Conservation (phyloP, 92 coral and sea anemone species). For the Bergia puertoricense region DNA sequence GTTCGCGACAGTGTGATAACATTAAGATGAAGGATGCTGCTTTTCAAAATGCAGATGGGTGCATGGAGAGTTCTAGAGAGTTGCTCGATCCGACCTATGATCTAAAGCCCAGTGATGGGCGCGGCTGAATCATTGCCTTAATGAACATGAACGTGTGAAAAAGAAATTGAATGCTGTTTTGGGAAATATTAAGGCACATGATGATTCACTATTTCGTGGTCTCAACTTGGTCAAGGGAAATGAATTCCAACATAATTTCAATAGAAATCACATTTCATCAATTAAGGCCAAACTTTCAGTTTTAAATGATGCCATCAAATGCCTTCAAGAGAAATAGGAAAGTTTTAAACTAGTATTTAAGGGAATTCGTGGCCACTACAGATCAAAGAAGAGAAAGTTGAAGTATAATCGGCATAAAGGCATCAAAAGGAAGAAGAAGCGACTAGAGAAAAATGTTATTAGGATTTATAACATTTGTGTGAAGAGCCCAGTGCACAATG, state of each 20-base stretch:
- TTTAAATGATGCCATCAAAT: neutral
- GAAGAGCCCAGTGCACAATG: slow-evolving; percentile 21
- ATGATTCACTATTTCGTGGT: slow-evolving; percentile 32
- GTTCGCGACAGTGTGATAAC: slow-evolving; percentile 8
- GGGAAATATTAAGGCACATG: neutral
- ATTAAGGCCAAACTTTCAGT: neutral
- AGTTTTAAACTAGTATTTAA: too few species aligned
- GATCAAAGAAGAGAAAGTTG: neutral
- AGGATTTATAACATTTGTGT: slow-evolving; percentile 9
- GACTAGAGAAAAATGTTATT: slow-evolving; percentile 3
- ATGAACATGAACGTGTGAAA: neutral
- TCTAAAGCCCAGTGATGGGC: neutral
- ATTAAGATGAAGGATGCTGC: slow-evolving; percentile 2
- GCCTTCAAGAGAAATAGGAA: neutral
- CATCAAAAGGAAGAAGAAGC: neutral
- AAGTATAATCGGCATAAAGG: neutral
- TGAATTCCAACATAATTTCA: neutral
- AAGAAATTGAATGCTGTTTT: neutral
- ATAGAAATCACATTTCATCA: slow-evolving; percentile 4
- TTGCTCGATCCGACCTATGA: neutral
- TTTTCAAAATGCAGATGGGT: neutral
- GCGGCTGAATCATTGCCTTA: neutral
- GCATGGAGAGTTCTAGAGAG: neutral
- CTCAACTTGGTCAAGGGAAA: slow-evolving; percentile 6
- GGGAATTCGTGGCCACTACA: neutral